Base-by-base conservation (phyloP, 2,888 invertebrate genomes). In the Drosophila austrosaltans region DNA sequence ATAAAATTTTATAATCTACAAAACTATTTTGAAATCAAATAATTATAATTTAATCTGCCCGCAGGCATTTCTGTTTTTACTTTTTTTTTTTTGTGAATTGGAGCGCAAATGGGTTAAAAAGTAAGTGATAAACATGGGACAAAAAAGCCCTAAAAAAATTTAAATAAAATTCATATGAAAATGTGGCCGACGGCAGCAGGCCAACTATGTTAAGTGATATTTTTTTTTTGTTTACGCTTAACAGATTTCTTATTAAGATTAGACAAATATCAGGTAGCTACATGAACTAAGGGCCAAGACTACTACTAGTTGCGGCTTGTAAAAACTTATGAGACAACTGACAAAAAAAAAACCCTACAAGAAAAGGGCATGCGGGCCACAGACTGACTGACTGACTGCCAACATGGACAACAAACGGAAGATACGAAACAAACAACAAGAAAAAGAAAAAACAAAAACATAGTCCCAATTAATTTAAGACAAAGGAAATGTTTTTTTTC, bases 211-310 rank as follows among this genome's bases (percentile, higher is more conserved):
- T 90, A 82, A 86, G 76, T 76, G 82, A 81, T 87, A 81, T 88
- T 90, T 88, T 85, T 16, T 16, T 89, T 88, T 90, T 88, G 16
- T 16, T 87, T 89, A 82, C 77, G 85, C 81, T 79, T 77, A 78
- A 53, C 60, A 83, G 89, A 87, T 88, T 83, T 89, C 78, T 74
- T 77, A 80, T 82, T 76, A 80, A 82, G 89, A 89, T 86, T 80
- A 53, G 48, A 8, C 67, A 75, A 82, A 44, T 36, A 8, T 67
- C 77, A 78, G 78, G 81, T 78, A 81, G 72, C 65, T 59, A 58
- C 36, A 30, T 36, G 44, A 30, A 42, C 6, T 57, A 56, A 28
- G 28, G 54, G 56, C 56, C 36, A 75, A 75, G 1, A 48, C 8
- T 1, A 48, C 22, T 48, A 40, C n/a, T 40, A 75, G 78, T 75